These are phyloP conservation scores for Tamandua tetradactyla DNA, from an alignment of 2,797 vertebrate genomes.

Conservation along the genomic window DNA sequence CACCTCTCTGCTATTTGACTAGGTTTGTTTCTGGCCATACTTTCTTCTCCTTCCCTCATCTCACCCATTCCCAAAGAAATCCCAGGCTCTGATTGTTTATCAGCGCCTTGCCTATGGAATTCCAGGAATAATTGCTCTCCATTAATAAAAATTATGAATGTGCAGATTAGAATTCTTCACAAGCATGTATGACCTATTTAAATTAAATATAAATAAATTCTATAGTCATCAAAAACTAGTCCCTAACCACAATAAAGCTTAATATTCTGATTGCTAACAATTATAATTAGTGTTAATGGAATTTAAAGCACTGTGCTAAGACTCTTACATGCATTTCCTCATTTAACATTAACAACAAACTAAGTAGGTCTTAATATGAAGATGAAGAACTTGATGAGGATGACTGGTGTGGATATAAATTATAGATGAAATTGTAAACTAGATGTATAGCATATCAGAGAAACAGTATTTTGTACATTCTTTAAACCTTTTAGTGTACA, in stretches of 20 bases:
- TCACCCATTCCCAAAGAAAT: not conserved
- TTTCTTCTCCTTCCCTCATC: not conserved
- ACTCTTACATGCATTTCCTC: not conserved
- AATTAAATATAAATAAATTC: not conserved
- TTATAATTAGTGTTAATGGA: not conserved
- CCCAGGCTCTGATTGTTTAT: not conserved
- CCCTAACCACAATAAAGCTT: not conserved
- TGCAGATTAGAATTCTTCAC: not conserved
- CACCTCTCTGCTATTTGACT: not conserved
- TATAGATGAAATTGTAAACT: not conserved
- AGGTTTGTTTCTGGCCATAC: not conserved
- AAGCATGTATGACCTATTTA: not conserved
- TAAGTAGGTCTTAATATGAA: not conserved
- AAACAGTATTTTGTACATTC: not conserved
- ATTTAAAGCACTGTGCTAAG: not conserved
- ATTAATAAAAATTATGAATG: not conserved
- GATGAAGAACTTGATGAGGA: not conserved
- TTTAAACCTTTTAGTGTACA: not conserved
- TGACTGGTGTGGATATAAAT: not conserved
- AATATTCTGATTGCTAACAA: not conserved
- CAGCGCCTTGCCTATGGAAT: not conserved
- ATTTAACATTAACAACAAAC: not conserved
- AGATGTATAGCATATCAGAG: not conserved
- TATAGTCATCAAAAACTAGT: not conserved
- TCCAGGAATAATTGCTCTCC: not conserved